Evolutionary conservation across 30 jellyfish, hydroid and myxozoan genomes (phyloP).

Genomic region (Cassiopea xamachana): DNA sequence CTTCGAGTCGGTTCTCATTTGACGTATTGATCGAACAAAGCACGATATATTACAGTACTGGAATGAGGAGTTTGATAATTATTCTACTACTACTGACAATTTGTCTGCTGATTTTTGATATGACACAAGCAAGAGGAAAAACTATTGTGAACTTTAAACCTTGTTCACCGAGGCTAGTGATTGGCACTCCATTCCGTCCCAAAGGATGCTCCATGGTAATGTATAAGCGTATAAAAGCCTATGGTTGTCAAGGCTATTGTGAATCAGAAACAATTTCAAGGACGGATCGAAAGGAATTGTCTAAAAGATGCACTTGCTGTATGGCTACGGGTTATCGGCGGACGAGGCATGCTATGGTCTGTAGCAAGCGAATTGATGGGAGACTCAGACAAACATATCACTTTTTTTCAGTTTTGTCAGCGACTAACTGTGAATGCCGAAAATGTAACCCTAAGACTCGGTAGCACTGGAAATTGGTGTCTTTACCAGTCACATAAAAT

Average conservation of each 20-base stretch:
- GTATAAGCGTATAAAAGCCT: neutral
- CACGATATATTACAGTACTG: slow-evolving; percentile 29
- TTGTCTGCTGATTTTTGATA: slow-evolving; percentile 41
- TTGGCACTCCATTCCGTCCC: slow-evolving; percentile 13
- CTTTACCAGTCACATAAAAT: neutral
- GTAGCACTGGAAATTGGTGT: neutral
- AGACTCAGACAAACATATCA: neutral
- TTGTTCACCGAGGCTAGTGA: slow-evolving; percentile 37
- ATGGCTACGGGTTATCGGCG: slow-evolving; percentile 16
- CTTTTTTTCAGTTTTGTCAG: neutral
- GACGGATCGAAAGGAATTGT: slow-evolving; percentile 53
- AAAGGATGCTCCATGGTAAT: slow-evolving; percentile 32
- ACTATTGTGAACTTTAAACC: slow-evolving; percentile 42
- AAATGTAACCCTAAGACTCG: slow-evolving; percentile 34
- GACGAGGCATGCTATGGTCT: neutral
- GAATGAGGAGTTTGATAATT: slow-evolving; percentile 53
- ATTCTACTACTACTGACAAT: slow-evolving; percentile 26
- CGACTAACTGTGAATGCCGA: slow-evolving; percentile 34
- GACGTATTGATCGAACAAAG: slow-evolving; percentile 35
- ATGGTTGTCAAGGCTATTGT: slow-evolving; percentile 63
- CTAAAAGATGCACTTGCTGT: slow-evolving; percentile 53
- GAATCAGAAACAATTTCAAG: slow-evolving; percentile 52
- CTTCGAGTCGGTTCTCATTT: slow-evolving; percentile 1
- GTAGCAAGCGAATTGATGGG: neutral
- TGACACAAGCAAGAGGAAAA: slow-evolving; percentile 69